phyloP scores from a whole-genome alignment of 1,140 invertebrate species.

The Zaprionus ornatus region DNA sequence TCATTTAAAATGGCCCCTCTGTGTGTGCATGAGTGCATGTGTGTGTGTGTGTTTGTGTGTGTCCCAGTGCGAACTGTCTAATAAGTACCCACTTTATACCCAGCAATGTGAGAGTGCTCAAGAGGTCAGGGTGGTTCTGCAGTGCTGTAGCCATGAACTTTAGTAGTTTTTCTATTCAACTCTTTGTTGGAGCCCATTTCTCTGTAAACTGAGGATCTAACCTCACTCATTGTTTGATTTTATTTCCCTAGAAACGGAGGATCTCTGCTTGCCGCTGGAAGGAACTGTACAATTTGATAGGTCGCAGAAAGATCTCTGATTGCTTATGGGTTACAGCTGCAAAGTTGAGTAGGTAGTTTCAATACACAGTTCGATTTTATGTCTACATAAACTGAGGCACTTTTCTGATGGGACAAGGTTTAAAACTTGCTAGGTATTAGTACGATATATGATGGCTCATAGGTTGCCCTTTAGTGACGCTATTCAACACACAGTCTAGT shows the following conservation, averaged over 20 bases:
- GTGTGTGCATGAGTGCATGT: constrained; percentile 12
- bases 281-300: too few relatives aligned
- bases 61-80: constrained; percentile 30
- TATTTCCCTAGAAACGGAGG: not conserved
- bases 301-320: too few relatives aligned
- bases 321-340: too few relatives aligned
- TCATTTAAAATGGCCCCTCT: constrained; percentile 64
- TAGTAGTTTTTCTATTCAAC: not conserved
- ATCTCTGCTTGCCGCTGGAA: not conserved
- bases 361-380: too few relatives aligned
- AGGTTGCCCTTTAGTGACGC: too few relatives aligned
- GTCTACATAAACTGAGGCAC: too few relatives aligned
- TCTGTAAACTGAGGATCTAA: not conserved
- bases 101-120: not conserved
- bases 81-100: constrained; percentile 43
- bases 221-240: not conserved
- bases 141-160: not conserved
- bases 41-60: constrained; percentile 25
- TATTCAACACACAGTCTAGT: too few relatives aligned
- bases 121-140: not conserved
- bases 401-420: too few relatives aligned
- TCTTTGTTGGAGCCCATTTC: not conserved
- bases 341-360: too few relatives aligned
- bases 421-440: too few relatives aligned
- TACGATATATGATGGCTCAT: too few relatives aligned